Evolutionary conservation across 2,888 invertebrate genomes (phyloP).

Genomic region (Heteromyza rotundicornis): DNA sequence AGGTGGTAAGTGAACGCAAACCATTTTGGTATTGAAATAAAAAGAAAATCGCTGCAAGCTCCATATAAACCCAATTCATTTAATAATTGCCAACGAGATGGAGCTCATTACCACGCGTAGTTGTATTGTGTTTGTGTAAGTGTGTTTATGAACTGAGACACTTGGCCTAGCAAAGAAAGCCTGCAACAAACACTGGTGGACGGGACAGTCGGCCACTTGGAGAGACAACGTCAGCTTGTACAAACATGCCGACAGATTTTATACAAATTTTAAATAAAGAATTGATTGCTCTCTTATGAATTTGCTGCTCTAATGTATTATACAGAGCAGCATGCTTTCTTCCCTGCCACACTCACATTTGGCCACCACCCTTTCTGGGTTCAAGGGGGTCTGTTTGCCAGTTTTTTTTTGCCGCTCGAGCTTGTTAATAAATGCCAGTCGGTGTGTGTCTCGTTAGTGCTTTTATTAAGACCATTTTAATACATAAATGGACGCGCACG

Average conservation of each 20-base stretch:
- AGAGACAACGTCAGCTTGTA: constrained; percentile 13
- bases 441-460: constrained; percentile 46
- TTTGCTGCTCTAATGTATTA: constrained; percentile 39
- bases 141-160: constrained; percentile 5
- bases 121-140: constrained; percentile 35
- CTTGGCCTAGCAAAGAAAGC: background rate
- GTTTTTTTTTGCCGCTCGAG: background rate
- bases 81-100: constrained; percentile 61
- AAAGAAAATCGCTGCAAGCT: constrained; percentile 20
- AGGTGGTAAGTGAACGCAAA: background rate
- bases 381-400: background rate
- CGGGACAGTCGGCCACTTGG: background rate
- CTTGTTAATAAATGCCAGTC: no score
- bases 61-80: constrained; percentile 59
- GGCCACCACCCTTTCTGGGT: background rate
- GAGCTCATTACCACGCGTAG: constrained; percentile 58
- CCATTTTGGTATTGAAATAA: no score
- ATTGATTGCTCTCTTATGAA: constrained; percentile 45
- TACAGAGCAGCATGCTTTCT: background rate
- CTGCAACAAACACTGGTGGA: background rate
- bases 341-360: background rate
- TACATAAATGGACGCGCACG: constrained; percentile 35
- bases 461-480: constrained; percentile 43
- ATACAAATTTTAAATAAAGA: constrained; percentile 37
- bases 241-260: constrained; percentile 23